Percentiles rank a stretch among this genome's conserved stretches.
Conservation (phyloP, 2,888 invertebrate species). For the Norana najaformis region DNA sequence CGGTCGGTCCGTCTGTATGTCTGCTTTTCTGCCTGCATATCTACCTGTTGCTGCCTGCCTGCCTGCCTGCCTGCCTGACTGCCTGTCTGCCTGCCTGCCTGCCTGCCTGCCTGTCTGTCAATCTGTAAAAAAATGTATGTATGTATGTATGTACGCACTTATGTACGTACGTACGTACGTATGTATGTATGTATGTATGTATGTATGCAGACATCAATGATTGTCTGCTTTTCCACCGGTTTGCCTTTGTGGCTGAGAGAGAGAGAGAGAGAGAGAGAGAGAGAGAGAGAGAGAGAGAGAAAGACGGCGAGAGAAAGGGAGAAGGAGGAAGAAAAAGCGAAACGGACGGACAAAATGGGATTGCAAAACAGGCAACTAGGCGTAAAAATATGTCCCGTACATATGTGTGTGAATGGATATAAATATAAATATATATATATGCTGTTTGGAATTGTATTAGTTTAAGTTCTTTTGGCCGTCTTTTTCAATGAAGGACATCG, state of each 20-base stretch:
- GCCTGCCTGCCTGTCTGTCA: background rate
- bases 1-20: background rate
- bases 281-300: too few species aligned
- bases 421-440: background rate
- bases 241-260: too few species aligned
- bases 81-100: background rate
- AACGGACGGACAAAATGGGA: too few species aligned
- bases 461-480: background rate
- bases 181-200: too few species aligned
- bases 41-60: background rate
- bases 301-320: too few species aligned
- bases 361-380: too few species aligned
- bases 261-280: too few species aligned
- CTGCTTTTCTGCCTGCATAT: background rate
- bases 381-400: background rate
- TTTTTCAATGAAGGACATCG: background rate
- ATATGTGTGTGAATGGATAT: background rate
- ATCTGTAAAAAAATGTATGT: background rate
- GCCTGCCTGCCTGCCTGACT: background rate
- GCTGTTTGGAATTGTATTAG: background rate
- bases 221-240: too few species aligned
- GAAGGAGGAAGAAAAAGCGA: too few species aligned
- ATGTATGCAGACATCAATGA: too few species aligned
- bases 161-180: too few species aligned
- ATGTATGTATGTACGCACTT: too few species aligned